A percentile compares a stretch with the other conserved stretches of the same genome.
phyloP scores from a whole-genome alignment of 1,140 invertebrate genomes.

The Musca domestica region DNA sequence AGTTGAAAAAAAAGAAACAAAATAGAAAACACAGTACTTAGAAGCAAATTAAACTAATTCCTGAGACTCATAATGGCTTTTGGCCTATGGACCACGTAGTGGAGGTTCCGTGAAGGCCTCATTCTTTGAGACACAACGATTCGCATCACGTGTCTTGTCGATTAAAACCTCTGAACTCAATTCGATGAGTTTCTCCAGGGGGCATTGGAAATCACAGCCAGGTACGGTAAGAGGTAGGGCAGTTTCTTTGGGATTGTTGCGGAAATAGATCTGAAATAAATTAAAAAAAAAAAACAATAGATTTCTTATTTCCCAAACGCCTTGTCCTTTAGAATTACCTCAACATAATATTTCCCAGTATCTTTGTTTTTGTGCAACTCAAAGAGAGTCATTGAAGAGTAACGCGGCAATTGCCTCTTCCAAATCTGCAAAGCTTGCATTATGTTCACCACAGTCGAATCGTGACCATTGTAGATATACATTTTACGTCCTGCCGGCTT shows the following conservation, averaged over 20 bases:
- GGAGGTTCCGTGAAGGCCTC: slow-evolving; percentile 56
- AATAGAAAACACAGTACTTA: not conserved
- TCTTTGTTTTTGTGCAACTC: slow-evolving; percentile 65
- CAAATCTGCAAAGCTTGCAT: slow-evolving; percentile 69
- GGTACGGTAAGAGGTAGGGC: slow-evolving; percentile 61
- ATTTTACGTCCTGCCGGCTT: slow-evolving; percentile 60
- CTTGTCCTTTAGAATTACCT: slow-evolving; percentile 51
- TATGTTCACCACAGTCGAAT: slow-evolving; percentile 71
- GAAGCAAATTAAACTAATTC: slow-evolving; percentile 4
- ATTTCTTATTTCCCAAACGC: too few species aligned
- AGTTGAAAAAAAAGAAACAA: too few species aligned
- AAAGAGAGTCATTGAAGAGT: slow-evolving; percentile 69
- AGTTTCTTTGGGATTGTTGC: slow-evolving; percentile 58
- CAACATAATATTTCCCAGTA: slow-evolving; percentile 56
- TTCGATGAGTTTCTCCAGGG: slow-evolving; percentile 57
- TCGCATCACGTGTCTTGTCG: slow-evolving; percentile 57
- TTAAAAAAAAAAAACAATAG: slow-evolving; percentile 26
- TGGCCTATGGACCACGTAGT: slow-evolving; percentile 55
- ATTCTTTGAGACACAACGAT: slow-evolving; percentile 60
- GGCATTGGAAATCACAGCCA: slow-evolving; percentile 63
- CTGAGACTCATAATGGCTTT: not conserved
- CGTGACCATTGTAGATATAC: slow-evolving; percentile 71
- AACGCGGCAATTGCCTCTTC: slow-evolving; percentile 68
- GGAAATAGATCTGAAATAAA: slow-evolving; percentile 60
- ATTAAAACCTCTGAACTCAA: slow-evolving; percentile 58